Conservation (phyloP, 2,888 invertebrate genomes). For the Oeneis ivallda region DNA sequence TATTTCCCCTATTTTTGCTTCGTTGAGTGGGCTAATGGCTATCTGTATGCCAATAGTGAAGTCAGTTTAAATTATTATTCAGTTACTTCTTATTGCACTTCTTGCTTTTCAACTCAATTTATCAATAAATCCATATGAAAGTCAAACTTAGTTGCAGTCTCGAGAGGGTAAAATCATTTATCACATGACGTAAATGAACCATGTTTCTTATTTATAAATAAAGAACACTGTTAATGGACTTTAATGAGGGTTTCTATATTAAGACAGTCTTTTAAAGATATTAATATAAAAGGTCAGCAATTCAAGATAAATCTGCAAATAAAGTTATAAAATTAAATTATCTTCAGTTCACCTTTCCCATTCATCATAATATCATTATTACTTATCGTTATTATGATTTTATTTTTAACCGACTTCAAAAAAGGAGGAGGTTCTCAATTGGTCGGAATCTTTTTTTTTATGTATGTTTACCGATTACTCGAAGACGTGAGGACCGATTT, state of each 20-base stretch:
- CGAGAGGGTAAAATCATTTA: constrained; percentile 1
- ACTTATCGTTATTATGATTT: no score
- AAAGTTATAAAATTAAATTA: not conserved
- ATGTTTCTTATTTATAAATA: constrained; percentile 14
- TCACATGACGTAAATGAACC: constrained; percentile 1
- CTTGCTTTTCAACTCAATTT: not conserved
- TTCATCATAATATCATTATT: not conserved
- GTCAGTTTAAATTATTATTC: no score
- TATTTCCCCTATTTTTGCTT: no score
- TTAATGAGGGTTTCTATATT: constrained; percentile 18
- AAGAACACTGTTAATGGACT: not conserved
- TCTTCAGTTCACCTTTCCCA: not conserved
- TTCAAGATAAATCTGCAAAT: constrained; percentile 16
- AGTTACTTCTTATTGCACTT: no score
- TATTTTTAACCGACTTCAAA: no score
- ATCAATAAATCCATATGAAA: not conserved
- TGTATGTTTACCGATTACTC: no score
- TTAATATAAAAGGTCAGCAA: constrained; percentile 6
- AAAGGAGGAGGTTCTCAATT: no score
- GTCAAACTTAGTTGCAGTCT: not conserved
- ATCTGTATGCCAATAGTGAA: no score
- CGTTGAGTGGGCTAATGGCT: no score
- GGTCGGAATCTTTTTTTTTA: no score
- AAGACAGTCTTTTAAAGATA: constrained; percentile 8
- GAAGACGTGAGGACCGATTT: no score